Conservation (phyloP, 1,140 invertebrate genomes). For the Sweltsa coloradensis region DNA sequence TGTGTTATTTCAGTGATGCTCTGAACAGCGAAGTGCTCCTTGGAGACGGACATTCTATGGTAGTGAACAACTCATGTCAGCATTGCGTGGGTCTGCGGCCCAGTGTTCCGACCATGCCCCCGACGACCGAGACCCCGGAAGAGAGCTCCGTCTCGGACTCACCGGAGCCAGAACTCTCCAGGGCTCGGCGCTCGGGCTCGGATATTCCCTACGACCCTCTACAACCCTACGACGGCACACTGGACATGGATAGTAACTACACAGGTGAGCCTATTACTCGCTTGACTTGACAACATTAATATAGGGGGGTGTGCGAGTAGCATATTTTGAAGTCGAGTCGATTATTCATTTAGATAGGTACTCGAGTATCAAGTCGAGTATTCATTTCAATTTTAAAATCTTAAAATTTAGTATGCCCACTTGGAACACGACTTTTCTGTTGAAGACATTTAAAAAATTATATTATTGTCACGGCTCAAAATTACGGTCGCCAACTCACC, state of each 20-base stretch:
- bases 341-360: too few species aligned
- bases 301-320: too few species aligned
- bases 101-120: conserved; percentile 20
- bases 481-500: too few species aligned
- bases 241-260: conserved; percentile 65
- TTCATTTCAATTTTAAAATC: too few species aligned
- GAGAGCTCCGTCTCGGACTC: conserved; percentile 7
- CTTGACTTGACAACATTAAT: too few species aligned
- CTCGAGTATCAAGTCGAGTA: too few species aligned
- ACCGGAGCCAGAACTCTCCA: conserved; percentile 6
- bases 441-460: too few species aligned
- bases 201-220: conserved; percentile 8
- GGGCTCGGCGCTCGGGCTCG: conserved; percentile 3
- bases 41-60: conserved; percentile 44
- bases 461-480: too few species aligned
- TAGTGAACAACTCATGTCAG: conserved; percentile 32
- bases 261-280: conserved; percentile 53
- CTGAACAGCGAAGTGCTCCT: conserved; percentile 47
- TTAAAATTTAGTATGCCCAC: too few species aligned
- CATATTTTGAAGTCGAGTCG: too few species aligned
- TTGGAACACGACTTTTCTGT: too few species aligned
- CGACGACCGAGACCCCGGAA: conserved; percentile 15
- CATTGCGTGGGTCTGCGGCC: conserved; percentile 36
- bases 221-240: conserved; percentile 47
- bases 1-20: conserved; percentile 29